Base-by-base conservation (phyloP, 1,140 invertebrate genomes). In the Spodoptera litura region DNA sequence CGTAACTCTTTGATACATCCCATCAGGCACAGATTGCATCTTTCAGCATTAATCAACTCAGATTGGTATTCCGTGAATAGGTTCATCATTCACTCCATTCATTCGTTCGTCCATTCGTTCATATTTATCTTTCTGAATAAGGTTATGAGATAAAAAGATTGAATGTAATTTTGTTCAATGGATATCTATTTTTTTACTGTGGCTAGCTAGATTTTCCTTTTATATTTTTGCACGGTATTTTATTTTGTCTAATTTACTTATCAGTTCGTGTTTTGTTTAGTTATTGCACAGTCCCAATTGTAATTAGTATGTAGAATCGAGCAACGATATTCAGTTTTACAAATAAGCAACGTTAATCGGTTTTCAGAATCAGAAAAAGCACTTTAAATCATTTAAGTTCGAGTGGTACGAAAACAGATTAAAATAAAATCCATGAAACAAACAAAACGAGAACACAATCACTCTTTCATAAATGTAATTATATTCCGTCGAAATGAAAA, bases 401-500 rank as follows among this genome's bases (percentile, higher is more conserved):
- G 6, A 56, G 15, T 20, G n/a, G 15, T 10, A 5, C 20, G 8
- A 10, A 20, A 10, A 10, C 9, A 31, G 38, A 44, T 64, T 13
- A 44, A 64, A 20, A 44, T 64, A 12, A 20, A 8, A 20, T 9
- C 35, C 20, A n/a, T 8, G 10, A 64, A 38, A 64, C 31, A 15
- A 64, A 44, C 13, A 44, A 64, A 64, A 38, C n/a, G 35, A 49
- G 49, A 64, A 44, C n/a, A 10, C n/a, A 20, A 20, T 44, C 61
- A 64, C 35, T 44, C 8, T 9, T 64, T 38, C 35, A 15, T 44
- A 15, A 64, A n/a, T 3, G 61, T 15, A 49, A 64, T 44, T 44
- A 44, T 44, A 64, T 64, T 64, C 35, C 61, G 59, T 62, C 2
- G 13, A 62, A 38, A 64, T 44, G 35, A 38, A 64, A 64, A 64